Evolutionary conservation across 2,113 vertebrate species (phyloP), one percentile per base, ranked within the genome.

Genomic region (Salvelinus namaycush): DNA sequence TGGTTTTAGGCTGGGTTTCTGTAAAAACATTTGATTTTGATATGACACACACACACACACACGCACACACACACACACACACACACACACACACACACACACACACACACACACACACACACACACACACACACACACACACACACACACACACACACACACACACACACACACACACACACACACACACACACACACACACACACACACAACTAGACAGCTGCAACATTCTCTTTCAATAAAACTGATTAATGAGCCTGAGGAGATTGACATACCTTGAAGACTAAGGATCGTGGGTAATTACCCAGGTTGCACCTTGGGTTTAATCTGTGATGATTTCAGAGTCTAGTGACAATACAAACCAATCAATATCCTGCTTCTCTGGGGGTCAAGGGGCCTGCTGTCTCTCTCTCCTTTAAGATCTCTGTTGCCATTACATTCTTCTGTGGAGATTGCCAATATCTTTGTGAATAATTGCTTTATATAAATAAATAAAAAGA

Each of bases 241-340:
- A 44, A 12, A 44, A 9, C 39, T 44, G 39, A 44, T 11, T 44
- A 44, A 44, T 44, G 9, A 44, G 39, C 8, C 39, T 44, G 39
- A 44, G 8, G 9, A 12, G 39, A 44, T 44, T 18, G 5, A 44
- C 39, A 44, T 44, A 12, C 9, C 39, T 44, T 54, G 51, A 71
- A 44, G 83, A 91, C 80, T 77, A 87, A 81, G 83, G 90, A 92
- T 90, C 70, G 73, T 83, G 70, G 77, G 78, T 86, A 90, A 92
- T 92, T 91, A 88, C 76, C 66, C 39, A 31, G 22, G 54, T 51
- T 80, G 72, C 78, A 84, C 73, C 81, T 85, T 70, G 81, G 83
- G 68, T 81, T 90, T 90, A 81, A 83, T 88, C 74, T 87, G 76
- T 75, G 80, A 88, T 89, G 74, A 48, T 83, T 79, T 80, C 70